phyloP scores from a whole-genome alignment of 2,888 invertebrate genomes.

The Meliscaeva auricollis region DNA sequence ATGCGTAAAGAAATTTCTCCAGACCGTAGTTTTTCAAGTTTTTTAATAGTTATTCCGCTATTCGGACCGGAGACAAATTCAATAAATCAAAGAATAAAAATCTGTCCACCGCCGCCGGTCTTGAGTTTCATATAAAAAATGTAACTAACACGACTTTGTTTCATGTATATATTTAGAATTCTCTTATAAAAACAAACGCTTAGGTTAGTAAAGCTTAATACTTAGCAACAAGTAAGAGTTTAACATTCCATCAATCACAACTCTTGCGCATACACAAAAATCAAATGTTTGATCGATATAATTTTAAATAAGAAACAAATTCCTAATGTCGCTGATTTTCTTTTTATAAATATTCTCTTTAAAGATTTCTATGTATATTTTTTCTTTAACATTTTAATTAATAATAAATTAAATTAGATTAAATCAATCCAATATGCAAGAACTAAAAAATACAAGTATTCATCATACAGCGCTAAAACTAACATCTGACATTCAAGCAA shows the following conservation, averaged over 20 bases:
- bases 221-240: conserved; percentile 38
- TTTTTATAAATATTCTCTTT: background rate
- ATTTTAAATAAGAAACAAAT: conserved; percentile 11
- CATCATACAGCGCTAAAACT: conserved; percentile 91
- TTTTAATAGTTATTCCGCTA: too few relatives aligned
- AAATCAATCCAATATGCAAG: conserved; percentile 80
- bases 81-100: too few relatives aligned
- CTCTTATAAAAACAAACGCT: background rate
- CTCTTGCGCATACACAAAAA: conserved; percentile 52
- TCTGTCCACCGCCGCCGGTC: too few relatives aligned
- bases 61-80: too few relatives aligned
- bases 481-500: conserved; percentile 91
- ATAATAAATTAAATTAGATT: background rate
- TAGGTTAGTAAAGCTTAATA: background rate
- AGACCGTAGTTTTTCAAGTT: too few relatives aligned
- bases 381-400: too few relatives aligned
- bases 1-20: too few relatives aligned
- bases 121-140: too few relatives aligned
- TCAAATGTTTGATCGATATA: conserved; percentile 62
- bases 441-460: conserved; percentile 85
- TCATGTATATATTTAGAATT: background rate
- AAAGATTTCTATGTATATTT: background rate
- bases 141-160: too few relatives aligned
- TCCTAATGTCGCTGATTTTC: background rate
- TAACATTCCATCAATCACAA: conserved; percentile 39